Percentiles rank a stretch among this genome's conserved stretches.
Conservation (phyloP, 2,113 vertebrate genomes). For the Hypanus sabinus region DNA sequence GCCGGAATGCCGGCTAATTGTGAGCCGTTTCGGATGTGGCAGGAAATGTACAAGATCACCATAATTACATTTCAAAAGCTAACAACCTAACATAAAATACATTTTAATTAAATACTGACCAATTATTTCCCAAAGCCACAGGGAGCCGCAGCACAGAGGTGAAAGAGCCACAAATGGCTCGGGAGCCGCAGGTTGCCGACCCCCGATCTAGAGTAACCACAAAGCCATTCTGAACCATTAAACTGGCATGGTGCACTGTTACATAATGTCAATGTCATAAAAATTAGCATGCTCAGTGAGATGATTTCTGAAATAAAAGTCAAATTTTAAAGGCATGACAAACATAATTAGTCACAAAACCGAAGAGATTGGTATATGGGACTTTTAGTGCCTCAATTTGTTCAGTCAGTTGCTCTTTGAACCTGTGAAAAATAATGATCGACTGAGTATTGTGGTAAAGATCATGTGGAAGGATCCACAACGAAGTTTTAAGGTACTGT, state of each 20-base stretch:
- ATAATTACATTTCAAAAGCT: no score
- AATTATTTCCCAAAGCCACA: no score
- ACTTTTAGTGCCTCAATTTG: neutral
- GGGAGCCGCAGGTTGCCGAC: no score
- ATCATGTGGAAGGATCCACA: neutral
- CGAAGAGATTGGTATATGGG: neutral
- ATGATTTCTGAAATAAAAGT: neutral
- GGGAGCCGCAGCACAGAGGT: no score
- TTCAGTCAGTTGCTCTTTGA: neutral
- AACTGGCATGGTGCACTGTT: neutral
- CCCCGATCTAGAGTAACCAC: neutral
- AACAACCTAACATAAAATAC: no score
- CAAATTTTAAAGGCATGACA: neutral
- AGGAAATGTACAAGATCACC: no score
- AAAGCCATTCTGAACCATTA: neutral
- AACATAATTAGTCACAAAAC: neutral
- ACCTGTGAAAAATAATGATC: no score
- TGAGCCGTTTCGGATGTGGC: no score
- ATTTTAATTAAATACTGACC: no score
- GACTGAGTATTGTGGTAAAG: neutral
- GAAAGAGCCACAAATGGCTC: no score
- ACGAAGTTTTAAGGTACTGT: neutral
- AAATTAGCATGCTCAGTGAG: neutral
- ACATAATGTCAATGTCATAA: neutral
- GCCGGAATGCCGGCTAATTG: no score